phyloP scores from a whole-genome alignment of 2,113 vertebrate genomes.

The Galbula dea region DNA sequence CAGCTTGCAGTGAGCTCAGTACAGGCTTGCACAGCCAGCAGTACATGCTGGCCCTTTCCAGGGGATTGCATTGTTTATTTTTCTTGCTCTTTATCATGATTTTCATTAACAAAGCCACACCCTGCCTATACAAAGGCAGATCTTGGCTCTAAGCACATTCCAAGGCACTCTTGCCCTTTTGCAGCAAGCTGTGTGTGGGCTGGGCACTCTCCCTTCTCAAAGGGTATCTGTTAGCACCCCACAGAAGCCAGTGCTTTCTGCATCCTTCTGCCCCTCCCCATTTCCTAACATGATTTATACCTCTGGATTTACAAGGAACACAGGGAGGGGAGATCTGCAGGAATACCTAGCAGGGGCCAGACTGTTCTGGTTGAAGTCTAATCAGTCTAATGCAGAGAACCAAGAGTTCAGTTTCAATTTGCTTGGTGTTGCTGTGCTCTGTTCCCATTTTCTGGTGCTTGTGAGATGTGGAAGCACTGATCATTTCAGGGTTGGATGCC shows the following conservation, averaged over 20 bases:
- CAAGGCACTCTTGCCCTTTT: conserved; percentile 63
- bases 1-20: neutral
- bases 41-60: neutral
- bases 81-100: neutral
- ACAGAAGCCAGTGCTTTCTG: neutral
- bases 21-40: neutral
- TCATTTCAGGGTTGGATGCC: neutral
- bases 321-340: neutral
- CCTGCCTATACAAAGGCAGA: conserved; percentile 36
- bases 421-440: neutral
- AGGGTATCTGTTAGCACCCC: conserved; percentile 47
- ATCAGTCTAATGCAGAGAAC: neutral
- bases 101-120: conserved; percentile 37
- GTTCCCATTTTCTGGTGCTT: neutral
- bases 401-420: neutral
- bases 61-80: conserved; percentile 34
- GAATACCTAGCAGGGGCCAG: neutral
- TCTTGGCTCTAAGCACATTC: conserved; percentile 62
- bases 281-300: neutral
- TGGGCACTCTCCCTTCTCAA: conserved; percentile 43
- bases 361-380: neutral
- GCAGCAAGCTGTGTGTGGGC: conserved; percentile 45
- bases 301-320: neutral
- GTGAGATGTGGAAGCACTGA: neutral
- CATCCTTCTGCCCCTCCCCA: neutral